phyloP scores from a whole-genome alignment of 2,888 invertebrate genomes.

The Drosophila setosimentum region DNA sequence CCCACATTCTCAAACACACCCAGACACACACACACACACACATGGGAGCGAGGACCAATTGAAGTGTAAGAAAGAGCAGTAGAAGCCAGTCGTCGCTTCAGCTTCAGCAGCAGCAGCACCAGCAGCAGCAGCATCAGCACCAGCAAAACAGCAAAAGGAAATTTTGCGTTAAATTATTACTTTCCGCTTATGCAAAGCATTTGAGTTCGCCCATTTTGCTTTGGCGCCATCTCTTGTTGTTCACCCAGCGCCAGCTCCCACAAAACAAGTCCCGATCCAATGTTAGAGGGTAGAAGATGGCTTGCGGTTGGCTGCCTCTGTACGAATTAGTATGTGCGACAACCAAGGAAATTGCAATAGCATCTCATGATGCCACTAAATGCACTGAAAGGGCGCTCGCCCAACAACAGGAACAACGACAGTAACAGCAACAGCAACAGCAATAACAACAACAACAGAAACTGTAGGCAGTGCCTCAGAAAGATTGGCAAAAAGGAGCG shows the following conservation, averaged over 20 bases:
- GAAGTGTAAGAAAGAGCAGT: conserved; percentile 78
- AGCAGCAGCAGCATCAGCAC: conserved; percentile 37
- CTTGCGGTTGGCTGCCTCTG: conserved; percentile 66
- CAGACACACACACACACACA: conserved; percentile 21
- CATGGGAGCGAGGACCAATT: conserved; percentile 60
- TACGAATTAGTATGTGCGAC: conserved; percentile 83
- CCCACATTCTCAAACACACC: conserved; percentile 25
- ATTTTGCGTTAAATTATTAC: conserved; percentile 84
- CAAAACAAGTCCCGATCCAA: conserved; percentile 12
- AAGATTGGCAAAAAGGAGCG: conserved; percentile 52
- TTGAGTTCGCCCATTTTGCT: conserved; percentile 72
- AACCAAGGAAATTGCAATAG: conserved; percentile 82
- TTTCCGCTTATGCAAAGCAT: conserved; percentile 83
- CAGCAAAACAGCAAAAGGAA: conserved; percentile 80
- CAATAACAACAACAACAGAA: conserved; percentile 23
- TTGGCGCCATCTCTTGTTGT: conserved; percentile 59
- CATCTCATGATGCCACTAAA: conserved; percentile 82
- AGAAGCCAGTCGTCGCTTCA: conserved; percentile 39
- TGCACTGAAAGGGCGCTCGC: conserved; percentile 62
- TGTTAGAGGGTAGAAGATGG: conserved; percentile 9
- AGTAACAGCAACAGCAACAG: conserved; percentile 10
- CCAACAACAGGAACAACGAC: conserved; percentile 48
- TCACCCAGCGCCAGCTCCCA: conserved; percentile 38
- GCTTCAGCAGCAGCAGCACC: conserved; percentile 24
- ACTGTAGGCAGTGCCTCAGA: conserved; percentile 27